phyloP scores from a whole-genome alignment of 2,113 vertebrate species.

The Oreochromis spilurus region DNA sequence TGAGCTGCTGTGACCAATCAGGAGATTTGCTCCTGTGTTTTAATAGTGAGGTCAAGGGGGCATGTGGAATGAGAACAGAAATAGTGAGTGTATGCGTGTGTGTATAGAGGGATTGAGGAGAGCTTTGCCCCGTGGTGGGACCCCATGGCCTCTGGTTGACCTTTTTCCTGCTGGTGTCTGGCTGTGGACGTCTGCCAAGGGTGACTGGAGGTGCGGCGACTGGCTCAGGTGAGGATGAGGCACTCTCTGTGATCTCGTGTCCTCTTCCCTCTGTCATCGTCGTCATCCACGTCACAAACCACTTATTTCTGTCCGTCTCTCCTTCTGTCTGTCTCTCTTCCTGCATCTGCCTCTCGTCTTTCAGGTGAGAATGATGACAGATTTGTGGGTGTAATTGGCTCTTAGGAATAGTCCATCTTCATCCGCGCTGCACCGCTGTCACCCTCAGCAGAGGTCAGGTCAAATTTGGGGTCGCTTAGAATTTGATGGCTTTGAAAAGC shows the following conservation, averaged over 20 bases:
- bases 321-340: slow-evolving; percentile 26
- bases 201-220: slow-evolving; percentile 11
- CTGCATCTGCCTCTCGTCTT: slow-evolving; percentile 45
- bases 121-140: slow-evolving; percentile 47
- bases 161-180: slow-evolving; percentile 15
- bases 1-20: slow-evolving; percentile 64
- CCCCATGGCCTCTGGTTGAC: slow-evolving; percentile 58
- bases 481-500: background rate
- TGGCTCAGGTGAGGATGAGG: slow-evolving; percentile 40
- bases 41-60: slow-evolving; percentile 62
- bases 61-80: slow-evolving; percentile 39
- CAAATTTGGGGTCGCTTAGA: background rate
- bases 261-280: background rate
- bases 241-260: slow-evolving; percentile 20
- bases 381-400: slow-evolving; percentile 26
- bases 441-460: slow-evolving; percentile 23
- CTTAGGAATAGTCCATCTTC: slow-evolving; percentile 33
- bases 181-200: slow-evolving; percentile 39
- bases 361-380: slow-evolving; percentile 56
- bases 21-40: slow-evolving; percentile 71
- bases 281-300: background rate
- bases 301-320: slow-evolving; percentile 3
- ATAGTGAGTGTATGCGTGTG: slow-evolving; percentile 32
- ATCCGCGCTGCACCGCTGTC: slow-evolving; percentile 2
- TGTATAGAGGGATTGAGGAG: slow-evolving; percentile 43